Evolutionary conservation across 2,888 invertebrate species (phyloP).

Genomic region (Heliconius erato): DNA sequence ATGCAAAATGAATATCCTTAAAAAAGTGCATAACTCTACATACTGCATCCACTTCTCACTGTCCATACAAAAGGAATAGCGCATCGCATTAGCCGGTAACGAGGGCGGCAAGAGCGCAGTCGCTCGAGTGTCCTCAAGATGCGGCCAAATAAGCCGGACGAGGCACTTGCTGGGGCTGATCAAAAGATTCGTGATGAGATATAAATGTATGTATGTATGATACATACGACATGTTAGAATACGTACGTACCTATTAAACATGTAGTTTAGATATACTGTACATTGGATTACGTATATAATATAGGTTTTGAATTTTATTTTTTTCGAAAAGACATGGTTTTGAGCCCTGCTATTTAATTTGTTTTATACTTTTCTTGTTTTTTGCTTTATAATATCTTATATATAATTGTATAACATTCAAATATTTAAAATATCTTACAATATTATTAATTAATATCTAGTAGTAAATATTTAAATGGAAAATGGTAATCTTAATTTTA

Average conservation of each 20-base stretch:
- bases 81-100: slow-evolving; percentile 51
- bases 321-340: too few species aligned
- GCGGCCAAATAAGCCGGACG: slow-evolving; percentile 46
- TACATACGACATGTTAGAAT: neutral
- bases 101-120: slow-evolving; percentile 48
- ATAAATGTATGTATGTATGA: neutral
- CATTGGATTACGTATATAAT: neutral
- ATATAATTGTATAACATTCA: too few species aligned
- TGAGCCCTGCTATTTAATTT: too few species aligned
- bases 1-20: neutral
- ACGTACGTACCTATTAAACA: neutral
- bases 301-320: too few species aligned
- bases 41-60: slow-evolving; percentile 48
- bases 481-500: too few species aligned
- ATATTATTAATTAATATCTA: too few species aligned
- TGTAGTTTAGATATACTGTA: neutral
- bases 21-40: slow-evolving; percentile 3
- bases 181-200: slow-evolving; percentile 37
- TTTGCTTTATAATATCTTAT: too few species aligned
- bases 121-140: slow-evolving; percentile 46
- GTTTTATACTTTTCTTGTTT: too few species aligned
- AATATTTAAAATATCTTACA: too few species aligned
- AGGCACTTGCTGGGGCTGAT: slow-evolving; percentile 36
- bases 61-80: slow-evolving; percentile 46
- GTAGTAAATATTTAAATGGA: too few species aligned